phyloP scores from a whole-genome alignment of 1,140 invertebrate genomes.

The Zaprionus ghesquierei region DNA sequence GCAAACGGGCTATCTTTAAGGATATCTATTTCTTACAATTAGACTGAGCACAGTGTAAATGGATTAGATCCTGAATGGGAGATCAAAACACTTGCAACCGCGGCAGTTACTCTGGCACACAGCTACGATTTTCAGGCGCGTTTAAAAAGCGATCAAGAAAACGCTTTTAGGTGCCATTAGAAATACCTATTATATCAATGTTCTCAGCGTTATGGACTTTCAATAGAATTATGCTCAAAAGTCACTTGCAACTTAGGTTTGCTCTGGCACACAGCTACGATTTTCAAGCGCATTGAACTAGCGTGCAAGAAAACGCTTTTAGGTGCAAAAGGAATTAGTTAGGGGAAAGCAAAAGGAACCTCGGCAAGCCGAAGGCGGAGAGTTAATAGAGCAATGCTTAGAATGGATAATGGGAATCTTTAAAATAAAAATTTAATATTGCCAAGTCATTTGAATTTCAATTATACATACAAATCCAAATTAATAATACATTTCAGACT shows the following conservation, averaged over 20 bases:
- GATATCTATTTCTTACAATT: neutral
- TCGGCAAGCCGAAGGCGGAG: conserved; percentile 15
- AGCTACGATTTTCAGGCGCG: conserved; percentile 64
- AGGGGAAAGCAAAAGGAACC: neutral
- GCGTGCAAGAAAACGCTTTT: conserved; percentile 72
- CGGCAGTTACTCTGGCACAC: conserved; percentile 49
- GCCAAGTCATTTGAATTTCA: neutral
- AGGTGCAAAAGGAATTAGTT: conserved; percentile 4
- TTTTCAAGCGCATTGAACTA: conserved; percentile 46
- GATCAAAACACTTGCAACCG: conserved; percentile 50
- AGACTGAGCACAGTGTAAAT: conserved; percentile 26
- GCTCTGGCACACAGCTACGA: conserved; percentile 50
- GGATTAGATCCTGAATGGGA: conserved; percentile 8
- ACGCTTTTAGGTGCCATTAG: conserved; percentile 61
- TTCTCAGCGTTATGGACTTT: conserved; percentile 40
- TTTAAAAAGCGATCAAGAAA: conserved; percentile 50
- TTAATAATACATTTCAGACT: neutral
- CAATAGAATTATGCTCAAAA: conserved; percentile 1
- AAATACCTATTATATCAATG: neutral
- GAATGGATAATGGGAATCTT: neutral
- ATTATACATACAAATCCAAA: neutral
- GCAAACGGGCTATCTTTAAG: conserved; percentile 3
- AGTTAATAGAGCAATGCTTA: neutral
- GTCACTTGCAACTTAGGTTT: conserved; percentile 48
- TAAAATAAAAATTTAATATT: neutral